A percentile compares a stretch with the other conserved stretches of the same genome.
Conservation (phyloP, 2,888 invertebrate species). For the Eupithecia subfuscata region DNA sequence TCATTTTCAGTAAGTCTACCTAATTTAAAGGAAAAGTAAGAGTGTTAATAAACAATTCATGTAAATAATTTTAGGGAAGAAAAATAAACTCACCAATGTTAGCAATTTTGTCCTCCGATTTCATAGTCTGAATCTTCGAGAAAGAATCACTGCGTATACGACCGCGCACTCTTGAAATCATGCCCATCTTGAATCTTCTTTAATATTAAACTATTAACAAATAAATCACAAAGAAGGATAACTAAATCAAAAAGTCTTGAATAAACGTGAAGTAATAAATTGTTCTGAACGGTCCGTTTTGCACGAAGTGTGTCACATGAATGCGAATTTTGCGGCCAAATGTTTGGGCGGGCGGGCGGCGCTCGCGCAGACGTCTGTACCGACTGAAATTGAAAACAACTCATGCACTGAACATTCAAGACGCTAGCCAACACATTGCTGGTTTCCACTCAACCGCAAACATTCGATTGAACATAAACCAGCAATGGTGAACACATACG, state of each 20-base stretch:
- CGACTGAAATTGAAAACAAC: constrained; percentile 35
- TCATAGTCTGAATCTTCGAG: constrained; percentile 85
- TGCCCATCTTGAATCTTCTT: constrained; percentile 81
- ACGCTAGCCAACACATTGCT: constrained; percentile 47
- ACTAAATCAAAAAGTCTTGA: constrained; percentile 32
- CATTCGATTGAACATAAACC: constrained; percentile 12
- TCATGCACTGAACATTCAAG: constrained; percentile 22
- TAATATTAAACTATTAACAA: constrained; percentile 29
- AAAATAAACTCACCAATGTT: constrained; percentile 84
- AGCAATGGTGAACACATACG: constrained; percentile 45
- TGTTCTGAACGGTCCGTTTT: constrained; percentile 51
- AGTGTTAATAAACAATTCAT: not conserved
- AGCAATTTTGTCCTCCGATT: constrained; percentile 87
- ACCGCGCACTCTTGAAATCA: constrained; percentile 88
- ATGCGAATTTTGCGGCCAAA: constrained; percentile 69
- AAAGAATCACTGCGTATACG: constrained; percentile 86
- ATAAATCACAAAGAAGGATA: constrained; percentile 35
- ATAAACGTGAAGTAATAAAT: constrained; percentile 37
- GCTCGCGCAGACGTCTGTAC: constrained; percentile 50
- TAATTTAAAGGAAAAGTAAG: not conserved
- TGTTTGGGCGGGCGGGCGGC: constrained; percentile 63
- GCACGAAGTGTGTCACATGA: constrained; percentile 65
- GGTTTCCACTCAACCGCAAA: constrained; percentile 15
- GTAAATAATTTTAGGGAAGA: not conserved
- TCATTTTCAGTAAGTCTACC: not conserved